Conservation (phyloP, 2,888 invertebrate species). For the Eupeodes luniger region DNA sequence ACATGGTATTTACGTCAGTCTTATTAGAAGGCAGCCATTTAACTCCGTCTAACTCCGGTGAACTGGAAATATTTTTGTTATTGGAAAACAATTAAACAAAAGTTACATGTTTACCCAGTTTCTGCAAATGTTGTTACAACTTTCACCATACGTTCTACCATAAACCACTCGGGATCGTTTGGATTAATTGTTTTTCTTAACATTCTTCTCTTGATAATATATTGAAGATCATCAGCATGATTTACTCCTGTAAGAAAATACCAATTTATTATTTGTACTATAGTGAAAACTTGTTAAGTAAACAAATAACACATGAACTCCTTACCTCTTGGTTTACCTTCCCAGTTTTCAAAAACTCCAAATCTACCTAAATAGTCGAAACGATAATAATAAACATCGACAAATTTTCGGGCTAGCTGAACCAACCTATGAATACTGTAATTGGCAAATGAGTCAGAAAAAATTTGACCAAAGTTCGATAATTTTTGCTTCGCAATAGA, state of each 20-base stretch:
- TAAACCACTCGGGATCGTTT: conserved; percentile 81
- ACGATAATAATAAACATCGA: conserved; percentile 86
- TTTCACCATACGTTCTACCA: conserved; percentile 82
- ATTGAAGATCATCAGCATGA: conserved; percentile 81
- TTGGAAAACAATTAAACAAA: background rate
- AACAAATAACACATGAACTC: background rate
- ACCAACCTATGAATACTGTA: conserved; percentile 86
- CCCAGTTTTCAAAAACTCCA: conserved; percentile 84
- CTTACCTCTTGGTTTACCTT: conserved; percentile 81
- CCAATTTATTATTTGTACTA: background rate
- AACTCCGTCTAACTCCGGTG: background rate
- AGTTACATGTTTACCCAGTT: conserved; percentile 78
- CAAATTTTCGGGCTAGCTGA: conserved; percentile 85
- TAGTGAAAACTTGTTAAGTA: background rate
- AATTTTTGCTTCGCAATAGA: conserved; percentile 79
- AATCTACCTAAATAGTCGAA: conserved; percentile 84
- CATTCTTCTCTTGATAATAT: conserved; percentile 78
- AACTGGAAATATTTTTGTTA: background rate
- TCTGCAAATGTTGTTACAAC: conserved; percentile 83
- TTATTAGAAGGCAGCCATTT: conserved; percentile 51
- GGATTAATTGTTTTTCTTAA: conserved; percentile 77
- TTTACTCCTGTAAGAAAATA: conserved; percentile 64
- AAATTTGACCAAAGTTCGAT: conserved; percentile 83
- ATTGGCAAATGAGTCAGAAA: conserved; percentile 86
- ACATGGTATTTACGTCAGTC: conserved; percentile 47